A percentile compares a stretch with the other conserved stretches of the same genome.
These are phyloP conservation scores for Maccullochella peelii DNA, from an alignment of 2,113 vertebrate genomes.

Conservation along the genomic window DNA sequence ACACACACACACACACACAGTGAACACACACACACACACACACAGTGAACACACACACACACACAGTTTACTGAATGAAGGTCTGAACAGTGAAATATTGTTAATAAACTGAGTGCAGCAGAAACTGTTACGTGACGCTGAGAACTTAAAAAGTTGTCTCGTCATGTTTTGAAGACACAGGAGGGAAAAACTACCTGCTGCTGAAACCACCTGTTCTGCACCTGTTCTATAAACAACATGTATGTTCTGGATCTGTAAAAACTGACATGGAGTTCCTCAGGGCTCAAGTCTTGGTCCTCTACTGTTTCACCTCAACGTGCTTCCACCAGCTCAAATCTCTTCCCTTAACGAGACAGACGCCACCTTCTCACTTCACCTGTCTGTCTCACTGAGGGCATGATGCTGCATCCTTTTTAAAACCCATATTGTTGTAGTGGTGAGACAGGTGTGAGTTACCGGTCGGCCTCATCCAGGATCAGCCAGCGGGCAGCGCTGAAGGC, in stretches of 20 bases:
- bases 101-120: no score
- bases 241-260: no score
- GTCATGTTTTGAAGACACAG: no score
- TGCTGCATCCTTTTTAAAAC: background rate
- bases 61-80: background rate
- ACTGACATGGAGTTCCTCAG: background rate
- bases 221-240: background rate
- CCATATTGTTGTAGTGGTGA: background rate
- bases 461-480: constrained; percentile 96
- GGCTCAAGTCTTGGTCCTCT: background rate
- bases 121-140: no score
- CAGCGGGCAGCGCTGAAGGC: constrained; percentile 88
- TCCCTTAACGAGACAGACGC: no score
- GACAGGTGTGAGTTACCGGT: constrained; percentile 85
- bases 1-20: constrained; percentile 7
- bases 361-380: background rate
- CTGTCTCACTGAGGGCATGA: background rate
- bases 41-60: no score
- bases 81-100: no score
- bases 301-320: no score
- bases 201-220: background rate
- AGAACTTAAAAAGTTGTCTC: no score
- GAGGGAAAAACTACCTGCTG: no score
- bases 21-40: background rate
- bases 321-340: no score